Evolutionary conservation across 2,113 vertebrate genomes (phyloP), one percentile per base, ranked within the genome.

Genomic region (Saccopteryx leptura): DNA sequence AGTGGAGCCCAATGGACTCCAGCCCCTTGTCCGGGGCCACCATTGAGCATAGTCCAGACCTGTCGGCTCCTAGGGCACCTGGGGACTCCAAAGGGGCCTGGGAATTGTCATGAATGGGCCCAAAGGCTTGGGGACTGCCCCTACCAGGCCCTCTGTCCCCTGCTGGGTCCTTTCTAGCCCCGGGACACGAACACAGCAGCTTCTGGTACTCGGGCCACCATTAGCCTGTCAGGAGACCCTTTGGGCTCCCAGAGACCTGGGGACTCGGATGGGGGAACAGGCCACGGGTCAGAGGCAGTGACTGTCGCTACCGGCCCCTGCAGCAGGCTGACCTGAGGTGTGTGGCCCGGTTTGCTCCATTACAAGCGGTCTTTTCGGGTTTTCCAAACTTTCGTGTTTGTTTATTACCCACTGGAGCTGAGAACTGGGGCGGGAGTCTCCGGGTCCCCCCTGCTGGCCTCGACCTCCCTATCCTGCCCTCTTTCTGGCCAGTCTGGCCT

Each of bases 11-110:
- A 13, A 13, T 19, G 23, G 76, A 58, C 58, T 18, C 39, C 60
- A 13, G n/a, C 21, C n/a, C 17, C 82, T 3, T 3, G 4, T 3
- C 13, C 9, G 9, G 2, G 54, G 31, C 39, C 31, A 0, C 46
- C 79, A 2, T 84, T 31, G 28, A 58, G 12, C 24, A 4, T 21
- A 46, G 33, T n/a, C 9, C 2, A n/a, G 50, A 24, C 26, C 33
- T 9, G 50, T 4, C 10, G n/a, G 8, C 33, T 58, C 60, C 15
- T 3, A 17, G 75, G 21, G 48, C 5, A 31, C n/a, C 33, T 48
- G 50, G 54, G 56, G 19, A 1, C 4, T 31, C 52, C 39, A 10
- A 63, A 56, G 24, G 33, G 19, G 33, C 28, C 72, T 23, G 60
- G 60, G 68, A 17, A 19, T 28, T 18, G 60, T n/a, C 1, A 14